Evolutionary conservation across 2,888 invertebrate species (phyloP).

Genomic region (Microplitis manilae): DNA sequence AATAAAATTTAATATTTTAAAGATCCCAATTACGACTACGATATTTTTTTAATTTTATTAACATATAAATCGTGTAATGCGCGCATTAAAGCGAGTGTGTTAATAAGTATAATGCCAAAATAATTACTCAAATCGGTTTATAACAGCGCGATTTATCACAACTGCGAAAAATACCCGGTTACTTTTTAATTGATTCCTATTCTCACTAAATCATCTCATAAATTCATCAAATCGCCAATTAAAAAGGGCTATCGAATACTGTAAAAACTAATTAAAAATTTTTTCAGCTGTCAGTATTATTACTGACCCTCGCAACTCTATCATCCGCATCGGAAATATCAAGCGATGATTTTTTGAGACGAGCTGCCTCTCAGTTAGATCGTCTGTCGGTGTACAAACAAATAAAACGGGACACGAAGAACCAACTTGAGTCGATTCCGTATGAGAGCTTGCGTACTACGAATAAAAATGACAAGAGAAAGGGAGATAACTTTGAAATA

Average conservation of each 20-base stretch:
- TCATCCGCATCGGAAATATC: constrained; percentile 48
- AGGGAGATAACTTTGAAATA: constrained; percentile 16
- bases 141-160: background rate
- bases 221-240: no score
- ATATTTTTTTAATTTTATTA: no score
- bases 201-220: no score
- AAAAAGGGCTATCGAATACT: no score
- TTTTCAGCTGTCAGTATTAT: constrained; percentile 56
- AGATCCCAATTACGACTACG: no score
- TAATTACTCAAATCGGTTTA: background rate
- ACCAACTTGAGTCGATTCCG: background rate
- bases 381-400: constrained; percentile 61
- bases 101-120: background rate
- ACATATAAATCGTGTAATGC: no score
- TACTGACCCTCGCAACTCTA: constrained; percentile 50
- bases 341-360: constrained; percentile 51
- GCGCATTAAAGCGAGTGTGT: background rate
- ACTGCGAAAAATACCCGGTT: background rate
- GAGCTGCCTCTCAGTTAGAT: constrained; percentile 62
- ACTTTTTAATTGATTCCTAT: no score
- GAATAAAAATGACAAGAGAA: constrained; percentile 11
- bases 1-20: no score
- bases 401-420: constrained; percentile 33
- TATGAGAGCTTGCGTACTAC: background rate
- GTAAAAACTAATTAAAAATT: constrained; percentile 11